Evolutionary conservation across 2,113 vertebrate species (phyloP), one percentile per base, ranked within the genome.

Genomic region (Pangasianodon hypophthalmus): DNA sequence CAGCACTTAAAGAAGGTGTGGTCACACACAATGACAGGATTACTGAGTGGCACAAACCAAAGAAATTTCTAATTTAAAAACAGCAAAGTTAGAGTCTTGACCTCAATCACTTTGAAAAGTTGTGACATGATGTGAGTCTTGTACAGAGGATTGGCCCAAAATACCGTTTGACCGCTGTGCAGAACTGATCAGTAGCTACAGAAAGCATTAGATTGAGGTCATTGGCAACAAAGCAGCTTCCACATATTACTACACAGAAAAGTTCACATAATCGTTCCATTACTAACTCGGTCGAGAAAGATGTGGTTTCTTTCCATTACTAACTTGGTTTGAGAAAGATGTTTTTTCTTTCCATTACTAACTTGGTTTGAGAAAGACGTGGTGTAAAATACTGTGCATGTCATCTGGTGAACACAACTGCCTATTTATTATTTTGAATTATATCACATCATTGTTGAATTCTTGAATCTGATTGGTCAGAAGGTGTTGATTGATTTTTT

Each of bases 151-250:
- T 52, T 37, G 64, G 26, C 46, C 48, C 64, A 54, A 32, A 71
- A 73, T 86, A 54, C 85, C n/a, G 54, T 18, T 86, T 71, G 46
- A 73, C 64, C 8, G 4, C n/a, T 54, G 19, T 86, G 9, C 16
- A 73, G 64, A 73, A 52, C 85, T 86, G 85, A 67, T 86, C 85
- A 54, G 85, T 24, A 24, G 48, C 62, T 67, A 69, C 46, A 85
- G 84, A 85, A n/a, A 58, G 18, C 4, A 84, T 44, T 37, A 62
- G 56, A 60, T 44, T 52, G 44, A 37, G 18, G 46, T 52, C 62
- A 86, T 24, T 71, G 41, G 41, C 84, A 85, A 86, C 0, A 4
- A 69, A 71, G 29, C 85, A 46, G n/a, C 4, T 50, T 87, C 19
- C 46, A 73, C 19, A 56, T 69, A 80, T 79, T 64, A 16, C 81